These are phyloP conservation scores for Megalonaias nervosa DNA, from an alignment of 1,140 invertebrate species.

Conservation along the genomic window DNA sequence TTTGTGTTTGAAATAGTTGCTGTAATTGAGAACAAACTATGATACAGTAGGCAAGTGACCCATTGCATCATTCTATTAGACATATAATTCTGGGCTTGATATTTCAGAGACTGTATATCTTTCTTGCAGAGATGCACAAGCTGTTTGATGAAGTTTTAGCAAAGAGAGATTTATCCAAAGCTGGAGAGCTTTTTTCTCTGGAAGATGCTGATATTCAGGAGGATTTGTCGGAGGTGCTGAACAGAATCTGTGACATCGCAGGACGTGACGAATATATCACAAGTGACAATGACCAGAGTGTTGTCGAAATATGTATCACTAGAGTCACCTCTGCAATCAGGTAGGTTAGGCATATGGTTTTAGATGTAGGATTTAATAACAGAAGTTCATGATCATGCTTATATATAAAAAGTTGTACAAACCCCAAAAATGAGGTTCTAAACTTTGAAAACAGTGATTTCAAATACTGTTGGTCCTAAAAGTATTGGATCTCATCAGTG, in stretches of 20 bases:
- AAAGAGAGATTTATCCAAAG: conserved; percentile 89
- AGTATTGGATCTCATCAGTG: too few species aligned
- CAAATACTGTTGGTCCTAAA: too few species aligned
- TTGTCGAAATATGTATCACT: conserved; percentile 94
- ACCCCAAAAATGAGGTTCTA: too few species aligned
- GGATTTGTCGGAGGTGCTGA: conserved; percentile 87
- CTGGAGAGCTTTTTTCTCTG: conserved; percentile 92
- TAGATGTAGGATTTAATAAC: too few species aligned
- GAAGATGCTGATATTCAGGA: conserved; percentile 88
- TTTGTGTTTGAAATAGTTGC: too few species aligned
- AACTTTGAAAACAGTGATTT: too few species aligned
- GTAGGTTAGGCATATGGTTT: conserved; percentile 61
- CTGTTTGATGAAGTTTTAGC: conserved; percentile 89
- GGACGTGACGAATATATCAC: conserved; percentile 85
- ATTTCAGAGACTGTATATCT: background rate
- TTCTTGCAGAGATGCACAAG: conserved; percentile 81
- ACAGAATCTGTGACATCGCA: conserved; percentile 84
- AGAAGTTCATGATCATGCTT: too few species aligned
- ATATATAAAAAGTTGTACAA: too few species aligned
- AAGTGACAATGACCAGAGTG: conserved; percentile 93
- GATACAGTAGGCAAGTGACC: too few species aligned
- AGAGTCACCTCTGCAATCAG: conserved; percentile 88
- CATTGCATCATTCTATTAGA: too few species aligned
- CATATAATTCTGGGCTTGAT: too few species aligned
- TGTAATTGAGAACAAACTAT: too few species aligned